These are phyloP conservation scores for Aphidoletes aphidimyza DNA, from an alignment of 2,888 invertebrate genomes.

Conservation along the genomic window DNA sequence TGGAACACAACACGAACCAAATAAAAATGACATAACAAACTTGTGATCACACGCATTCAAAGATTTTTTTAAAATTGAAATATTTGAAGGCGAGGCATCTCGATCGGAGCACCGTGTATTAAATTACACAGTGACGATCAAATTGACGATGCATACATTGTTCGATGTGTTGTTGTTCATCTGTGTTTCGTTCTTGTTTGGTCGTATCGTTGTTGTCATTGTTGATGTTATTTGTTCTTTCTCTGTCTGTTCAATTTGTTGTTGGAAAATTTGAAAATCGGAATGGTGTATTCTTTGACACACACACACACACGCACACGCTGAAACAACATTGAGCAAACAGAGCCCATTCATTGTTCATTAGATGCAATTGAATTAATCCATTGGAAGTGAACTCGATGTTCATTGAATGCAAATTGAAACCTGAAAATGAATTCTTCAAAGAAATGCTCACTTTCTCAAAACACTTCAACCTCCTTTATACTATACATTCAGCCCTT, in stretches of 20 bases:
- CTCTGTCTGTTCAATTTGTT: neutral
- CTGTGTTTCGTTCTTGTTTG: neutral
- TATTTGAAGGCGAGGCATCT: conserved; percentile 51
- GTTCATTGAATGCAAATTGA: neutral
- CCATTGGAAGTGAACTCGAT: neutral
- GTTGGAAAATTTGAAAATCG: neutral
- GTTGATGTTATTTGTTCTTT: neutral
- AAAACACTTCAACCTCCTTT: neutral
- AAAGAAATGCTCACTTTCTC: too few relatives aligned
- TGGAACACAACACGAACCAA: conserved; percentile 21
- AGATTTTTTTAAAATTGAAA: conserved; percentile 38
- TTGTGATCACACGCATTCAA: conserved; percentile 39
- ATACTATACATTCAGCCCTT: conserved; percentile 25
- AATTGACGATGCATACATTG: neutral
- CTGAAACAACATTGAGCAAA: too few relatives aligned
- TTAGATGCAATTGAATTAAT: neutral
- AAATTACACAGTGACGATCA: conserved; percentile 15
- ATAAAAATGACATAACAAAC: conserved; percentile 51
- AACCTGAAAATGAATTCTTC: neutral
- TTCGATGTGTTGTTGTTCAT: neutral
- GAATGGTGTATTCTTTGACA: neutral
- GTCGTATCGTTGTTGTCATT: neutral
- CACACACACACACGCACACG: neutral
- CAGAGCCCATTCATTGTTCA: too few relatives aligned
- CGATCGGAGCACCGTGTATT: neutral